These are phyloP conservation scores for Pterobdella sp. DNA, from an alignment of 2,888 invertebrate genomes.

Conservation along the genomic window DNA sequence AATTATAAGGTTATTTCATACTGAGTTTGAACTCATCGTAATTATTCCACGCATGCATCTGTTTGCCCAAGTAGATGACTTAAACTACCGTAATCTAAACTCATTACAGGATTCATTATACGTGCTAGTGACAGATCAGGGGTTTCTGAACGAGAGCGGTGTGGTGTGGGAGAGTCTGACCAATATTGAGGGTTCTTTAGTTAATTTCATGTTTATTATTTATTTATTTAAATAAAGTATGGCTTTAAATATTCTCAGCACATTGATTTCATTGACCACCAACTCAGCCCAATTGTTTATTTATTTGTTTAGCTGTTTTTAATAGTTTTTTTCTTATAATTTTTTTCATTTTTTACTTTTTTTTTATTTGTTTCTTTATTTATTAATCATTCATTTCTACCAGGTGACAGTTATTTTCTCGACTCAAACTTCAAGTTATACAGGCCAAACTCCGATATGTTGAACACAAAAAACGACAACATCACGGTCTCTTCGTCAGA, in stretches of 20 bases:
- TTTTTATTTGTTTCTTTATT: not conserved
- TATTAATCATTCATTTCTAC: not conserved
- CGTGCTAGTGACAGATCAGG: slow-evolving; percentile 57
- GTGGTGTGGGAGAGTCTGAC: slow-evolving; percentile 58
- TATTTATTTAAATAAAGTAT: not conserved
- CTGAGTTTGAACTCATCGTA: too few relatives aligned
- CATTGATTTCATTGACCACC: too few relatives aligned
- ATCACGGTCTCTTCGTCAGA: slow-evolving; percentile 40
- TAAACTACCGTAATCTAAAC: too few relatives aligned
- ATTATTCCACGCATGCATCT: too few relatives aligned
- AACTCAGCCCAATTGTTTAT: too few relatives aligned
- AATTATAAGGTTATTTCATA: too few relatives aligned
- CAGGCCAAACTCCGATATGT: slow-evolving; percentile 34
- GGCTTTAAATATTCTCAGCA: too few relatives aligned
- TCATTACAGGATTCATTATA: slow-evolving; percentile 50
- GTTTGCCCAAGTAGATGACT: too few relatives aligned
- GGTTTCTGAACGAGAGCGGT: slow-evolving; percentile 54
- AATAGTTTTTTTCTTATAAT: not conserved
- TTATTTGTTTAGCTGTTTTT: not conserved
- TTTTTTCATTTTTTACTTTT: not conserved
- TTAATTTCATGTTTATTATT: not conserved
- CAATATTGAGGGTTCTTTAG: slow-evolving; percentile 54
- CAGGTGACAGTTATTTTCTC: slow-evolving; percentile 54
- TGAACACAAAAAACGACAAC: slow-evolving; percentile 20
- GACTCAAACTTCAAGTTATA: slow-evolving; percentile 53